Base-by-base conservation (phyloP, 2,888 invertebrate genomes). In the Dioctria linearis region DNA sequence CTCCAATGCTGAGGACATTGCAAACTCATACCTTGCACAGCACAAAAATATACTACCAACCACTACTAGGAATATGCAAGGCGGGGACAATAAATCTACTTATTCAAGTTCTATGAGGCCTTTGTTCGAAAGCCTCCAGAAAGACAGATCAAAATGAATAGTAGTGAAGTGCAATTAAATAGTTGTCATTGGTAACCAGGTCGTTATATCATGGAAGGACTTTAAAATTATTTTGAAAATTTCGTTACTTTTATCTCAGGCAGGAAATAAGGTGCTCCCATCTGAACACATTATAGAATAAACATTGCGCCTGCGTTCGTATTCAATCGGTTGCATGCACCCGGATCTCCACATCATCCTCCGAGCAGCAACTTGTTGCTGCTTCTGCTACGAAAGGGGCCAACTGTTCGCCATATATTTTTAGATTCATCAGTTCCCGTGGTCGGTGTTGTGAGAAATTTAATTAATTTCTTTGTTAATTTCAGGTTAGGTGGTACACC, bases 391-490 rank as follows among this genome's bases (percentile, higher is more conserved):
- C n/a, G 39, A 25, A 54, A 25, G 39, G 51, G 49, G 42, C 49
- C 67, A 13, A 46, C n/a, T 51, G 51, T 54, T 54, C 3, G 39
- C 9, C 54, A 46, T 61, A 75, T 75, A 75, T 75, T 75, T 75
- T 75, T 75, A 75, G 75, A 75, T 43, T 13, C 57, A 75, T 59
- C 75, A 75, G 8, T 61, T 42, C 6, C 25, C 11, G 43, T 61
- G 37, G 43, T 59, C 61, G 61, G 25, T 57, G 37, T 59, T 59
- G 54, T 46, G 59, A 42, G 59, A 42, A 49, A 75, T 43, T n/a
- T n/a, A 40, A 61, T 75, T 75, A 75, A 75, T 75, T 75, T 75
- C 59, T 13, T 59, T 59, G 59, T 59, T 13, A 59, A 59, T 59
- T 59, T 59, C 25, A 25, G 13, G 13, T 6, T 59, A 13, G 25